Conservation (phyloP, 2,888 invertebrate species). For the Oscheius sp. region DNA sequence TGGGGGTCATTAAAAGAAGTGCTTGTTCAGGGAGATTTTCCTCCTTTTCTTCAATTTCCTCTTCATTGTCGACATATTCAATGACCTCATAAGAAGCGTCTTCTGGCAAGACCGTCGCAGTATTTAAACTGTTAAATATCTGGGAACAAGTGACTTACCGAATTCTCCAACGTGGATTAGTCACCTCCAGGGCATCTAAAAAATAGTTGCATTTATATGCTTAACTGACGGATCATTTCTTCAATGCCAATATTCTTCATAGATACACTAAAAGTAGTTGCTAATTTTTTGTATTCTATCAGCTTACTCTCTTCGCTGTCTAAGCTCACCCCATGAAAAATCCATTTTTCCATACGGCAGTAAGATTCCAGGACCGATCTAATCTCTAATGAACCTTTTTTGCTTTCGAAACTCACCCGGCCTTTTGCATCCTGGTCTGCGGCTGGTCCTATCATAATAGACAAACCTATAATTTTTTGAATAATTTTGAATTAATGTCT, state of each 20-base stretch:
- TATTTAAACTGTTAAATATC: neutral
- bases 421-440: neutral
- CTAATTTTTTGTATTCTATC: neutral
- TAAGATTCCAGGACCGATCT: slow-evolving; percentile 25
- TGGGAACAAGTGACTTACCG: neutral
- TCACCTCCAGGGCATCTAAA: slow-evolving; percentile 1
- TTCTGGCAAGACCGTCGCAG: neutral
- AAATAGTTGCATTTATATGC: neutral
- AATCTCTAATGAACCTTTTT: neutral
- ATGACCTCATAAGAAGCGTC: slow-evolving; percentile 20
- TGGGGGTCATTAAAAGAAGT: no score
- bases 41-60: slow-evolving; percentile 12
- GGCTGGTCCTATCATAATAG: slow-evolving; percentile 20
- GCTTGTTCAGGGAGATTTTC: neutral
- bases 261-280: neutral
- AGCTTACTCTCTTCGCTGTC: neutral
- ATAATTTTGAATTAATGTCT: neutral
- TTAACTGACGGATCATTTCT: slow-evolving; percentile 3
- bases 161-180: slow-evolving; percentile 13
- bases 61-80: slow-evolving; percentile 25
- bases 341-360: slow-evolving; percentile 17
- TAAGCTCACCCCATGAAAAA: slow-evolving; percentile 23
- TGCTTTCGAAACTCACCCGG: neutral
- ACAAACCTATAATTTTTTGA: neutral
- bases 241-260: neutral